Base-by-base conservation (phyloP, 2,888 invertebrate genomes). In the Gandaritis pyraliata region DNA sequence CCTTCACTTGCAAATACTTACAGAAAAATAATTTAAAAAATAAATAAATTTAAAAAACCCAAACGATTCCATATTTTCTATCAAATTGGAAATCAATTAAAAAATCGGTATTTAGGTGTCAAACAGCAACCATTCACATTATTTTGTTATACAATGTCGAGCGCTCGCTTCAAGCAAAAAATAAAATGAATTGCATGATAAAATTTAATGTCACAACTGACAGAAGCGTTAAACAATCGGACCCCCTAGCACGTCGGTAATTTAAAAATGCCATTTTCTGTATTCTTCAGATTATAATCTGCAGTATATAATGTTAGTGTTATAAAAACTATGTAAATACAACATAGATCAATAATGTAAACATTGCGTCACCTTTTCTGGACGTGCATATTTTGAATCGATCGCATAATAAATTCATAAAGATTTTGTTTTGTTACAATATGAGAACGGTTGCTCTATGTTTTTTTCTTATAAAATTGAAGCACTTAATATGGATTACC, bases 301-400 rank as follows among this genome's bases (percentile, higher is more conserved):
- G 54, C 63, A 49, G 64, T 76, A 70, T 69, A 60, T 72, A 29
- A 77, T 76, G 78, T 51, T 72, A n/a, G n/a, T n/a, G n/a, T 23
- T 23, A 6, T 23, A 23, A 5, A 23, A 23, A 78, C 76, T 77
- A 53, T 70, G 69, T 70, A 71, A 73, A 69, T 64, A 69, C 50
- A 48, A 45, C 50, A 49, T 57, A 61, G 36, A 53, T 56, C 16
- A 38, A 52, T 45, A 57, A n/a, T 54, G 53, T 48, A 55, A 63
- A 55, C 51, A 58, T 39, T 38, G 47, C 58, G 39, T 38, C 30
- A n/a, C 46, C 55, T 52, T 62, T 54, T 54, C 39, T 36, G 58
- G 39, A 51, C 54, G 15, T 51, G 51, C 29, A 49, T 48, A 33
- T 41, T 11, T 8, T 10, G 11, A 18, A 41, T 41, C 13, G 41